Base-by-base conservation (phyloP, 2,888 invertebrate species). In the Aphodius sticticus region DNA sequence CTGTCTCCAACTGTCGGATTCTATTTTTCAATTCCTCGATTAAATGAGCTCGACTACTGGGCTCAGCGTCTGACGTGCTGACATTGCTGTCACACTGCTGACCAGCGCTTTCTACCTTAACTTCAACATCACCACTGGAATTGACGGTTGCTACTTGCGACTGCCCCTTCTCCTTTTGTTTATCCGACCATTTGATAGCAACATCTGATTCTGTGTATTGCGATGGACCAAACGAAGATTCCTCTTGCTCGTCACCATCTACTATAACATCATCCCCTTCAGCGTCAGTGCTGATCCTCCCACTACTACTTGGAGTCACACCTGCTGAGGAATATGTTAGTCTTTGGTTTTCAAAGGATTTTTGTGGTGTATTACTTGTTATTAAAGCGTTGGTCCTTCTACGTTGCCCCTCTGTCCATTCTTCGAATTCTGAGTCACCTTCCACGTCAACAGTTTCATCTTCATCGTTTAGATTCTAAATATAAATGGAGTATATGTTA, bases 401-500 rank as follows among this genome's bases (percentile, higher is more conserved):
- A 77, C 89, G 84, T 83, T 88, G 88, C 53, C 86, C 86, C 83
- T 89, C 89, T 15, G 87, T 86, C 92, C 92, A 92, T 84, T 92
- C 92, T 85, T 93, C 92, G 83, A 90, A 90, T 82, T 91, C 91
- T 15, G 89, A 88, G 84, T 91, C 91, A 2, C 92, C 93, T 86
- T 93, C 93, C 16, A 93, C 93, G 84, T 94, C 94, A 6, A 94
- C 93, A 0, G 93, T 92, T 88, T 94, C 94, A 83, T 94, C 93
- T 87, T 94, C 94, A 16, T 93, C 93, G 80, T 89, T 85, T 76
- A 84, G 82, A 14, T 83, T 81, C 79, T 85, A 84, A 26, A 26
- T 16, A 72, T 15, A 16, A 69, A 69, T 15, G 69, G 15, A 69
- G 15, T 1, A 69, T 69, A 69, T n/a, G 69, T 69, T 69, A 2